Conservation (phyloP, 1,140 invertebrate species). For the Polyergus mexicanus region DNA sequence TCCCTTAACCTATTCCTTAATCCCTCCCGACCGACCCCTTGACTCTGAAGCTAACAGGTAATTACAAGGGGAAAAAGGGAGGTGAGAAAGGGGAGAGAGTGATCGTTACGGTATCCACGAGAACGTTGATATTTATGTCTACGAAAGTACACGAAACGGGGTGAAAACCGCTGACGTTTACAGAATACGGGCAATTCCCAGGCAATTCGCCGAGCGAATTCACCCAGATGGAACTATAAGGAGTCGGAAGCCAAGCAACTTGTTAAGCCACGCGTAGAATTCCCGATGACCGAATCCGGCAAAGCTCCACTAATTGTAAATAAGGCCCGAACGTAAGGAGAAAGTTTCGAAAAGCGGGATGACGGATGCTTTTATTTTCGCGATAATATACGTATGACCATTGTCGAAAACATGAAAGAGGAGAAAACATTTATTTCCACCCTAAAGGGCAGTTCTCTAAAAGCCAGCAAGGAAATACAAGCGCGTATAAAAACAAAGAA, state of each 20-base stretch:
- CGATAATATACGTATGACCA: conserved; percentile 4
- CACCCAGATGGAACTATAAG: conserved; percentile 51
- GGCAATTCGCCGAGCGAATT: conserved; percentile 38
- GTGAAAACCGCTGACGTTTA: conserved; percentile 75
- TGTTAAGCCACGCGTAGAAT: conserved; percentile 40
- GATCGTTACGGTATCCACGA: conserved; percentile 71
- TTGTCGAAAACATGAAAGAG: neutral
- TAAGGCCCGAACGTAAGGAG: neutral
- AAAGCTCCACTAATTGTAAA: conserved; percentile 19
- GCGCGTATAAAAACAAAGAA: neutral
- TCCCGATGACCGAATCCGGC: conserved; percentile 26
- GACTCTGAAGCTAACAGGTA: conserved; percentile 74
- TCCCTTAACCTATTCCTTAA: conserved; percentile 57
- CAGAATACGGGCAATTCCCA: conserved; percentile 39
- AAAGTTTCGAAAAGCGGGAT: neutral
- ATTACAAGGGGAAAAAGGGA: conserved; percentile 64
- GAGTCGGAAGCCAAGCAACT: conserved; percentile 46
- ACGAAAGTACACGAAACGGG: conserved; percentile 66
- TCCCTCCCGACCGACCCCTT: conserved; percentile 63
- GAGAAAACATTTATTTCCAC: conserved; percentile 22
- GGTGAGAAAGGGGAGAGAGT: conserved; percentile 24
- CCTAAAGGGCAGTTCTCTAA: neutral
- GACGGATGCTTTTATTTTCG: conserved; percentile 36
- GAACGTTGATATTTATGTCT: conserved; percentile 74
- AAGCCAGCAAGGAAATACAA: neutral